Percentiles rank a stretch among this genome's conserved stretches.
phyloP scores from a whole-genome alignment of 1,140 invertebrate genomes.

The Wasmannia auropunctata region DNA sequence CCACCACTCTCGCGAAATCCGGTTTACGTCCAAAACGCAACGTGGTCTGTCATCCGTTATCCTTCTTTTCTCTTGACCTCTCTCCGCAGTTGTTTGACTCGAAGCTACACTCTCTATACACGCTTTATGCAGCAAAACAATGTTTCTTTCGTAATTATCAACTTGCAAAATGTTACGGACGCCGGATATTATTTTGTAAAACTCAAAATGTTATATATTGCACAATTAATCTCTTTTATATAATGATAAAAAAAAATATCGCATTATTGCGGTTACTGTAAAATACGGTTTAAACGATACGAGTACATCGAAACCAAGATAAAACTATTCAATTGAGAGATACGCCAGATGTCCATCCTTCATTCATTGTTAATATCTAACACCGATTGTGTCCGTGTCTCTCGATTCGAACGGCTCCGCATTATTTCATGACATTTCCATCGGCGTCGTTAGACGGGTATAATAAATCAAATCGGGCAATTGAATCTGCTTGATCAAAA shows the following conservation, averaged over 20 bases:
- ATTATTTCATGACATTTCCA: constrained; percentile 49
- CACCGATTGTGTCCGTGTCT: constrained; percentile 10
- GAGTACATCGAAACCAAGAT: background rate
- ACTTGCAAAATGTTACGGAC: background rate
- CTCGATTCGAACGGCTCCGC: constrained; percentile 2
- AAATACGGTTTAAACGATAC: background rate
- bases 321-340: constrained; percentile 10
- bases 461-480: constrained; percentile 58
- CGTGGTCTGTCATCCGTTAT: background rate
- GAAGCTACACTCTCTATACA: background rate
- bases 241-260: constrained; percentile 4
- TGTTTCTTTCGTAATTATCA: constrained; percentile 1
- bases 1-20: constrained; percentile 39
- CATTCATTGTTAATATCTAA: constrained; percentile 29
- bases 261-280: background rate
- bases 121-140: background rate
- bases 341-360: constrained; percentile 8
- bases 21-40: constrained; percentile 48
- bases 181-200: background rate
- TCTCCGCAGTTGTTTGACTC: background rate
- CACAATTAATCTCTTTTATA: background rate
- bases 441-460: constrained; percentile 40
- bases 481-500: constrained; percentile 33
- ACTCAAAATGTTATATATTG: background rate
- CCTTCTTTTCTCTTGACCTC: constrained; percentile 19